phyloP scores from a whole-genome alignment of 2,113 vertebrate species.

The Pedionomus torquatus region DNA sequence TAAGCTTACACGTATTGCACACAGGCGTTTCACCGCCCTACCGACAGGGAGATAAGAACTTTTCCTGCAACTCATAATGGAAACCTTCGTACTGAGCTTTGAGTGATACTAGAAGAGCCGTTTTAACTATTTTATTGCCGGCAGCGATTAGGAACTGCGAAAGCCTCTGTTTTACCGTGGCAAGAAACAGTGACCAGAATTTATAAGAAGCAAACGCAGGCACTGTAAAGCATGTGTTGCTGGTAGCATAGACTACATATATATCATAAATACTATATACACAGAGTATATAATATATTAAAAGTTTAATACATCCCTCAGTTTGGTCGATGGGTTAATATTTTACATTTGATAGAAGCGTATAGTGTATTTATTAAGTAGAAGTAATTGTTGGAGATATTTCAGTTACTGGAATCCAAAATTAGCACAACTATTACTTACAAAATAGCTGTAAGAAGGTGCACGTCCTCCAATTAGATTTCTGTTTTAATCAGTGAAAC shows the following conservation, averaged over 20 bases:
- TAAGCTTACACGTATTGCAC: not conserved
- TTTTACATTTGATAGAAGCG: not conserved
- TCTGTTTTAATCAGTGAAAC: not conserved
- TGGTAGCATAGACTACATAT: not conserved
- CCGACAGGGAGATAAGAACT: slow-evolving; percentile 11
- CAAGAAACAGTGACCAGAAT: not conserved
- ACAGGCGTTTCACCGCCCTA: not conserved
- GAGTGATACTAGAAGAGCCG: not conserved
- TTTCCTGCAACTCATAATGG: slow-evolving; percentile 26
- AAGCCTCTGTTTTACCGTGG: not conserved
- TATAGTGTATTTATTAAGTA: not conserved
- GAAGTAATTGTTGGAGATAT: not conserved
- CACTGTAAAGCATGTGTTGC: not conserved
- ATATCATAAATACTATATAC: not conserved
- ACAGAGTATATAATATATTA: not conserved
- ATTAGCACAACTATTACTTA: not conserved
- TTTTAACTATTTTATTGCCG: slow-evolving; percentile 38
- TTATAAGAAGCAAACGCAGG: not conserved
- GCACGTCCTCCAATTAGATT: not conserved
- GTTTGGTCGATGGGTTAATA: not conserved
- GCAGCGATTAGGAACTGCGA: not conserved
- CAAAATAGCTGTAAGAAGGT: not conserved
- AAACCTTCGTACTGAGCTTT: slow-evolving; percentile 22
- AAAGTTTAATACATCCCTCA: not conserved
- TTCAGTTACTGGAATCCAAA: not conserved